Base-by-base conservation (phyloP, 2,113 vertebrate genomes). In the Saccopteryx leptura region DNA sequence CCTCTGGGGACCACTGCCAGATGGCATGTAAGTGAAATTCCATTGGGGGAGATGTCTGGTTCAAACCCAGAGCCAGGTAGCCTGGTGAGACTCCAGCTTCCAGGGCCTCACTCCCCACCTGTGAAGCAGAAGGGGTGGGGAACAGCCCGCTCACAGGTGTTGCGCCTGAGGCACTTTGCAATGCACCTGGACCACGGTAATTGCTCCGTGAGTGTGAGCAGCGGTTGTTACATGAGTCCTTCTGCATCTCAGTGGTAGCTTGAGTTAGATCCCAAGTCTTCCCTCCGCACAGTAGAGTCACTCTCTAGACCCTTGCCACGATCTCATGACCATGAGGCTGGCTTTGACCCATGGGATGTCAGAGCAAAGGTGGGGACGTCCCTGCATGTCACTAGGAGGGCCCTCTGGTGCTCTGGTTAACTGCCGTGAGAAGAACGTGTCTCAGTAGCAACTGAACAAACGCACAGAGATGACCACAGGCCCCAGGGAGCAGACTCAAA, bases 1-100 rank as follows among this genome's bases (percentile, higher is more conserved):
- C 56, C 61, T 46, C 71, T 10, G 54, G 58, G 50, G 39, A 54
- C 11, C 1, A 0, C 0, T 0, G 48, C 13, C n/a, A 23, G 33
- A 17, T 48, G 28, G 86, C 48, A 19, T 6, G 18, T 52, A 26
- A 94, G 66, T 0, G 1, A 79, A 80, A 33, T 46, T 21, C 31
- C 24, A 23, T 7, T 0, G 1, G 83, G 9, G 61, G 10, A 56
- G 75, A 15, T 4, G 12, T 61, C 71, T 54, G 31, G 10, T 50
- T 84, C 1, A 7, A 63, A 56, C 52, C 15, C 76, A 52, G 28
- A 19, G 23, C 11, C 58, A 15, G 65, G 69, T 10, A 33, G 54
- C n/a, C 86, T 52, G 50, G 9, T 71, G 61, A 50, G 21, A 26
- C 26, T 1, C 33, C 4, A 8, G 78, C 8, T 69, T 31, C 78